phyloP scores from a whole-genome alignment of 2,797 vertebrate species.

The Gorsachius magnificus region DNA sequence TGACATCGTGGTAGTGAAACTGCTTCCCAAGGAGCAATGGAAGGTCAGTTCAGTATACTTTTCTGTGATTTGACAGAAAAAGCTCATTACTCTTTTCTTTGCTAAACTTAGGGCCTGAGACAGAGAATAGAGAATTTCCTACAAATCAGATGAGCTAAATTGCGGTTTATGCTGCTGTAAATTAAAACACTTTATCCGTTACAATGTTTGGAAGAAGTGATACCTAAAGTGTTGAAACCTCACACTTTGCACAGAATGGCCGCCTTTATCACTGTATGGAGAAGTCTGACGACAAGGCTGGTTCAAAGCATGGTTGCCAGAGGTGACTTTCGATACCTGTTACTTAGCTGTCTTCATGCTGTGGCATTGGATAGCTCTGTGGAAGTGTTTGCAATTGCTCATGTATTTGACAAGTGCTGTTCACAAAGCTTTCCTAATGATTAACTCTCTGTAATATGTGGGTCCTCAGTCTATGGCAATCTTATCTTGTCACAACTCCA shows the following conservation, averaged over 20 bases:
- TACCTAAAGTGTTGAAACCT: background rate
- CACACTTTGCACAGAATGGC: background rate
- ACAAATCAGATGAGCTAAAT: background rate
- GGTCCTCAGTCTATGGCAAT: background rate
- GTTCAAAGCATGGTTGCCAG: background rate
- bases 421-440: background rate
- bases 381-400: background rate
- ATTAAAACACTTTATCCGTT: background rate
- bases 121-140: background rate
- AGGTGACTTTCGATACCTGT: background rate
- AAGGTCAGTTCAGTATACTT: slow-evolving; percentile 82
- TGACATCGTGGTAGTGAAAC: slow-evolving; percentile 89
- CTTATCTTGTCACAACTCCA: slow-evolving; percentile 27
- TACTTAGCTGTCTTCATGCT: background rate
- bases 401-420: background rate
- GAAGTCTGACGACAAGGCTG: background rate
- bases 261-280: background rate
- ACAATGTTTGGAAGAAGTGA: background rate
- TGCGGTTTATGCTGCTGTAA: background rate
- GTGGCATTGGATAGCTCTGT: background rate
- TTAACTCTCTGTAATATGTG: background rate
- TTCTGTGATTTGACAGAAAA: background rate
- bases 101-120: background rate
- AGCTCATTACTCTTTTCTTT: background rate
- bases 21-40: slow-evolving; percentile 92